Evolutionary conservation across 1,140 invertebrate species (phyloP).

Genomic region (Drosophila athabasca): DNA sequence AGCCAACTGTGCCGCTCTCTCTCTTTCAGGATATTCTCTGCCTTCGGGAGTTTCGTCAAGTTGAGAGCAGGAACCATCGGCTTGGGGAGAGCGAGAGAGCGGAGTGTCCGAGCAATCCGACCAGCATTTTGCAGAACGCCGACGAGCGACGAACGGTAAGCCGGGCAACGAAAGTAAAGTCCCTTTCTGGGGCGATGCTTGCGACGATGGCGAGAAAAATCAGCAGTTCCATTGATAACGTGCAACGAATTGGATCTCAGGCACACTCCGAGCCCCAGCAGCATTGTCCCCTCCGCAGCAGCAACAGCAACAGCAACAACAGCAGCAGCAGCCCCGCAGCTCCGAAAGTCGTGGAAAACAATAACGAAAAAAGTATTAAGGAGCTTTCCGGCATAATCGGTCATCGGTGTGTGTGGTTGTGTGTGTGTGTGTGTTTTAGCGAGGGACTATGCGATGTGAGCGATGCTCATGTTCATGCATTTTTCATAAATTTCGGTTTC

Average conservation of each 20-base stretch:
- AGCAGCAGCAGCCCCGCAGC: conserved; percentile 13
- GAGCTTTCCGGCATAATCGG: conserved; percentile 3
- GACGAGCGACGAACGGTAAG: conserved; percentile 19
- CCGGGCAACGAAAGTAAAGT: conserved; percentile 21
- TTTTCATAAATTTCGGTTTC: conserved; percentile 43
- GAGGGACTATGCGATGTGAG: conserved; percentile 19
- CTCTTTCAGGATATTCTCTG: background rate
- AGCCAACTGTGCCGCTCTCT: background rate
- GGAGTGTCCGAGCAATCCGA: conserved; percentile 18
- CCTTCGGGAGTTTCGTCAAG: conserved; percentile 32
- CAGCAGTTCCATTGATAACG: conserved; percentile 79
- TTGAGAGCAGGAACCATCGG: conserved; percentile 6
- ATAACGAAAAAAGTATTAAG: conserved; percentile 4
- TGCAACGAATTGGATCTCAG: conserved; percentile 74
- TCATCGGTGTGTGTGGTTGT: conserved; percentile 11
- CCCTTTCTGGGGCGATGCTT: conserved; percentile 70
- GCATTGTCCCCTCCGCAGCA: conserved; percentile 16
- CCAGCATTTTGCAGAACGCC: background rate
- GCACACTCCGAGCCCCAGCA: conserved; percentile 35
- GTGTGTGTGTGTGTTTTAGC: conserved; percentile 19
- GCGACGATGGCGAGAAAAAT: conserved; percentile 77
- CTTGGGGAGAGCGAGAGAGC: conserved; percentile 11
- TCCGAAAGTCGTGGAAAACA: conserved; percentile 24
- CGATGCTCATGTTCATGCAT: conserved; percentile 27
- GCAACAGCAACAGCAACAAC: conserved; percentile 9